Conservation (phyloP, 2,113 vertebrate genomes). For the Pteropus alecto region DNA sequence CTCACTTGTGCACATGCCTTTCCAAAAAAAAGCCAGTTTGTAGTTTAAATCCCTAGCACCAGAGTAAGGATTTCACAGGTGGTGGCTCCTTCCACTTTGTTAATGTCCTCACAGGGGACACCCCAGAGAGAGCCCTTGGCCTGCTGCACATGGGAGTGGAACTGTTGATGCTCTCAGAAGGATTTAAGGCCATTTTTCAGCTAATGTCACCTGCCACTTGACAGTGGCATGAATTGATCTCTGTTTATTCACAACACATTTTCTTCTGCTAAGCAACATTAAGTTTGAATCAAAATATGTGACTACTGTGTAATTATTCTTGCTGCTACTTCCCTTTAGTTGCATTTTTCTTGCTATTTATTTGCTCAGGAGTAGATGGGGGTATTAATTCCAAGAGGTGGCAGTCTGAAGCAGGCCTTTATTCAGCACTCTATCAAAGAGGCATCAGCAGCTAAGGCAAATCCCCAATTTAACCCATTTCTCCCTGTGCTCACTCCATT, state of each 20-base stretch:
- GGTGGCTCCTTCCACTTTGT: neutral
- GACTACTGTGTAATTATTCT: conserved; percentile 76
- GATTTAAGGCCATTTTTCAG: neutral
- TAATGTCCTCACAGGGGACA: neutral
- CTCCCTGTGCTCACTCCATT: neutral
- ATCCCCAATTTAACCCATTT: neutral
- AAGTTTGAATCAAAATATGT: conserved; percentile 65
- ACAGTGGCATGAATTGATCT: neutral
- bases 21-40: neutral
- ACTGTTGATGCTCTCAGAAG: neutral
- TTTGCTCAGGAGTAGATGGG: conserved; percentile 7
- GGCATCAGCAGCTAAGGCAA: neutral
- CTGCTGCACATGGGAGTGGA: neutral
- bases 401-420: neutral
- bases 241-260: conserved; percentile 50
- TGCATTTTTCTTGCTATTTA: conserved; percentile 77
- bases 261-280: conserved; percentile 65
- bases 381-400: conserved; percentile 68
- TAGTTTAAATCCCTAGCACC: neutral
- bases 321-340: conserved; percentile 58
- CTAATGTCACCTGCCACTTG: conserved; percentile 39
- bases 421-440: neutral
- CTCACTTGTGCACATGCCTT: rapidly evolving
- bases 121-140: neutral
- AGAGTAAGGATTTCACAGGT: neutral